Conservation (phyloP, 2,888 invertebrate species). For the Erebia palarica region DNA sequence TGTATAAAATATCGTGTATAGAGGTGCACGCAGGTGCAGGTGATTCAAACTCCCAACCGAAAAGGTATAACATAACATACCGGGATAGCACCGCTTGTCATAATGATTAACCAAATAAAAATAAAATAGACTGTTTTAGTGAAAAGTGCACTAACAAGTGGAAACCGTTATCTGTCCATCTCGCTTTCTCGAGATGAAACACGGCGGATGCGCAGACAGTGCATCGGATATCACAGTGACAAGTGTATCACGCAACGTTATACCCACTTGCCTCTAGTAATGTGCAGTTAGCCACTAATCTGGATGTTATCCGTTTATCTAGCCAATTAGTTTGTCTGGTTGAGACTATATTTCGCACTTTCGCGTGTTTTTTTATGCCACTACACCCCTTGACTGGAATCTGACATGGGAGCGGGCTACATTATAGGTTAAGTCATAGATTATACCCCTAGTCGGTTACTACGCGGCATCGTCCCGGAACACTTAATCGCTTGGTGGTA, state of each 20-base stretch:
- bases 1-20: too few relatives aligned
- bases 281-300: background rate
- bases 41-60: too few relatives aligned
- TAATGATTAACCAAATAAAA: too few relatives aligned
- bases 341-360: background rate
- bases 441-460: too few relatives aligned
- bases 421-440: too few relatives aligned
- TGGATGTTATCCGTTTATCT: conserved; percentile 4
- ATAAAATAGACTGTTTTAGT: conserved; percentile 15
- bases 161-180: conserved; percentile 29
- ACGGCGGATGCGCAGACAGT: conserved; percentile 21
- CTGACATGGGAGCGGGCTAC: too few relatives aligned
- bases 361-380: background rate
- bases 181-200: conserved; percentile 36
- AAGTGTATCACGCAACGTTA: conserved; percentile 22
- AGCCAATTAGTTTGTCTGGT: conserved; percentile 5
- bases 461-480: too few relatives aligned
- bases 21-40: too few relatives aligned
- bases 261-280: conserved; percentile 8
- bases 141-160: conserved; percentile 27
- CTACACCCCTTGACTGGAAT: too few relatives aligned
- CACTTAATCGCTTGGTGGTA: too few relatives aligned
- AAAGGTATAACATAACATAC: too few relatives aligned
- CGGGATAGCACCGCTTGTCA: too few relatives aligned
- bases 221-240: conserved; percentile 20